A percentile compares a stretch with the other conserved stretches of the same genome.
Conservation (phyloP, 2,797 vertebrate species). For the Trachops cirrhosus region DNA sequence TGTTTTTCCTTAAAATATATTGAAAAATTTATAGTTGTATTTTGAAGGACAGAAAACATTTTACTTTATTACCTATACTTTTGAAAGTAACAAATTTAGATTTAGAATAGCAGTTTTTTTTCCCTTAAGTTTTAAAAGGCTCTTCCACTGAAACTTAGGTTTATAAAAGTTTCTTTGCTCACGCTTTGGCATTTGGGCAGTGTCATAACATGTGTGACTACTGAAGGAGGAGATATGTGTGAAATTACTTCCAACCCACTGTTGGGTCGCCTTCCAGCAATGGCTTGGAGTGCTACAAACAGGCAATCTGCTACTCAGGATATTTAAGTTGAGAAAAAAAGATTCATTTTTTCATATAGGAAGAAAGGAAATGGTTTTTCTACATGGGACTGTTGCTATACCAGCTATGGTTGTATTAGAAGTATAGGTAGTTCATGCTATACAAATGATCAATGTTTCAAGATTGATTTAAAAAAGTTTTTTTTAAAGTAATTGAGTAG, state of each 20-base stretch:
- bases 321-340: slow-evolving; percentile 49
- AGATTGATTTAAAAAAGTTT: neutral
- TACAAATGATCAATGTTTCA: neutral
- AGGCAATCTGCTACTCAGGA: slow-evolving; percentile 51
- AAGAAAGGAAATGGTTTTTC: slow-evolving; percentile 51
- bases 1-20: neutral
- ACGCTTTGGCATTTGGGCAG: slow-evolving; percentile 49
- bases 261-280: slow-evolving; percentile 45
- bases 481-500: neutral
- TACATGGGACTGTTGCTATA: neutral
- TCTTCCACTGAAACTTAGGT: slow-evolving; percentile 30
- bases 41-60: neutral
- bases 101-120: neutral
- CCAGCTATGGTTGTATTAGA: slow-evolving; percentile 6
- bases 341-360: neutral
- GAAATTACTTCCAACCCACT: slow-evolving; percentile 50
- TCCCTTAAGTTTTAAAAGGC: neutral
- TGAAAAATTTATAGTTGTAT: neutral
- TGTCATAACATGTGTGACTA: slow-evolving; percentile 52
- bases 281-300: neutral
- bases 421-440: slow-evolving; percentile 7
- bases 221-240: slow-evolving; percentile 48
- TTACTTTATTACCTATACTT: neutral
- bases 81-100: slow-evolving; percentile 33
- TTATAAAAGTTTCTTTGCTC: slow-evolving; percentile 47